Base-by-base conservation (phyloP, 2,888 invertebrate genomes). In the Lasioglossum oenotherae region DNA sequence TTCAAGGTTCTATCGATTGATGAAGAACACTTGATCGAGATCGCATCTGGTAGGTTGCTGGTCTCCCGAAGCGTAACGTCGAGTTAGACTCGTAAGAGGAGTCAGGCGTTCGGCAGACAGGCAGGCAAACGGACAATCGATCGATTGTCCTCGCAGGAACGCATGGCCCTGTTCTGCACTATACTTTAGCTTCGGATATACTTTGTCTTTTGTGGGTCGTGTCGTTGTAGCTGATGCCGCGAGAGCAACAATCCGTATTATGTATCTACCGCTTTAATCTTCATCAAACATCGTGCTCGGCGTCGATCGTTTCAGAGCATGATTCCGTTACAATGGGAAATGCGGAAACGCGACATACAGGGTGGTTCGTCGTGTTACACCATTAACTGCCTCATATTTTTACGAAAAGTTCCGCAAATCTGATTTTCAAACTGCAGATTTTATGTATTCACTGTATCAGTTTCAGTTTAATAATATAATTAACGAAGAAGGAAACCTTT, bases 141-240 rank as follows among this genome's bases (percentile, higher is more conserved):
- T 90, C 90, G 90, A 88, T 89, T 82, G 90, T 87, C 91, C 90
- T 90, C 90, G 91, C 90, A 88, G 85, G 90, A 90, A 88, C 91
- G 91, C 90, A 87, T 91, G 89, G 90, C 88, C 88, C 90, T 88
- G 87, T 90, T 91, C 90, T 83, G 72, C 81, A 72, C 87, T 87
- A 80, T 89, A 83, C 90, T 89, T 87, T 82, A 85, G 77, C 71
- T 75, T 86, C 85, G 79, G 87, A 84, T 90, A 90, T 90, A 89
- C 85, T 91, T 86, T 82, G 83, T 86, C 89, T 88, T 91, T 90
- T 88, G 88, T 91, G 91, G 90, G 91, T 90, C 90, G 89, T 84
- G 89, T 81, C 89, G 44, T 82, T 87, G 82, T 87, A 71, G 89
- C 69, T 81, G 80, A 86, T 88, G 80, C 79, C 82, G 82, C 79